These are phyloP conservation scores for Lumbricus terrestris DNA, from an alignment of 2,888 invertebrate species.

Conservation along the genomic window DNA sequence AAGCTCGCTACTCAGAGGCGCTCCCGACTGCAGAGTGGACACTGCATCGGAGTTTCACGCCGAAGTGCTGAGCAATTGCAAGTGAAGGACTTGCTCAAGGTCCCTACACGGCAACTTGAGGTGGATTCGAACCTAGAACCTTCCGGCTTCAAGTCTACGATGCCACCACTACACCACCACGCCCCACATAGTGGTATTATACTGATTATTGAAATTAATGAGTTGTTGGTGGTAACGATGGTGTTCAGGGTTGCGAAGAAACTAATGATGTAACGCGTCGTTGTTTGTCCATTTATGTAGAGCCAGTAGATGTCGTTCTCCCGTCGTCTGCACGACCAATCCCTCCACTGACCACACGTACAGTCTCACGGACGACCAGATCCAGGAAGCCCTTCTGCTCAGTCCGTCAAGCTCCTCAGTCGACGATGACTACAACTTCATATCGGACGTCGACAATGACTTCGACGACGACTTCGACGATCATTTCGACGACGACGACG, in stretches of 20 bases:
- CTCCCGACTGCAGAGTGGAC: no score
- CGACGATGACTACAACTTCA: conserved; percentile 53
- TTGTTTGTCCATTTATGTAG: neutral
- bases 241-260: no score
- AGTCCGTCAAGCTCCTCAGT: conserved; percentile 57
- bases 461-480: conserved; percentile 29
- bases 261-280: neutral
- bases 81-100: no score
- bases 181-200: no score
- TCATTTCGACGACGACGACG: conserved; percentile 17
- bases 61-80: no score
- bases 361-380: conserved; percentile 61
- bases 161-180: no score
- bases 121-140: no score
- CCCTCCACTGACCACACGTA: conserved; percentile 93
- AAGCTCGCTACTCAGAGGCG: no score
- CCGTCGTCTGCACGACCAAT: conserved; percentile 61
- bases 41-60: no score
- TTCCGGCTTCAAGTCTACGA: no score
- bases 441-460: conserved; percentile 25
- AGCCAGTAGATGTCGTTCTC: conserved; percentile 15
- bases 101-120: no score
- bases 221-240: neutral
- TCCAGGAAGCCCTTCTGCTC: conserved; percentile 37
- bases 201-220: no score